phyloP scores from a whole-genome alignment of 2,113 vertebrate genomes.

The Mormyrus iriodes region DNA sequence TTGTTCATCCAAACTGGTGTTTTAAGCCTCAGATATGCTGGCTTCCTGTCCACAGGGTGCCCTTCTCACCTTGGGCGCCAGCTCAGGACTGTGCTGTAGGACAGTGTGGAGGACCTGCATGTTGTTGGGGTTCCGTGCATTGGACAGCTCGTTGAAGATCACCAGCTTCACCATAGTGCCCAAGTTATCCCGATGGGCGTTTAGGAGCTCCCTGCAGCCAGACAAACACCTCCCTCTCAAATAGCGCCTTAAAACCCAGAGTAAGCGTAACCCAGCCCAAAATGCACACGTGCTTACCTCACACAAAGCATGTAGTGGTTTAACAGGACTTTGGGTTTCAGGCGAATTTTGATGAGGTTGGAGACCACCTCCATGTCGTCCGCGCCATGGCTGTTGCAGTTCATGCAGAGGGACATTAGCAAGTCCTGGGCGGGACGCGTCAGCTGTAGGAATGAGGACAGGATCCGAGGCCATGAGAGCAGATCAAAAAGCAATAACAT shows the following conservation, averaged over 20 bases:
- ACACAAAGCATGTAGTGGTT: constrained; percentile 94
- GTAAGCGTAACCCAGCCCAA: too few species aligned
- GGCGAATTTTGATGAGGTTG: constrained; percentile 93
- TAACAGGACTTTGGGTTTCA: constrained; percentile 95
- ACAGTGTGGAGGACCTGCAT: constrained; percentile 94
- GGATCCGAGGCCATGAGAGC: neutral
- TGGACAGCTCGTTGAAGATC: constrained; percentile 94
- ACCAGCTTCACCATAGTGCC: constrained; percentile 93
- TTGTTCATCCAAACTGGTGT: neutral
- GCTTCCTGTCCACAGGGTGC: neutral
- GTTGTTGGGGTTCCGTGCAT: constrained; percentile 94
- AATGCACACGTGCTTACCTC: constrained; percentile 56
- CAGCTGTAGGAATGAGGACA: constrained; percentile 57
- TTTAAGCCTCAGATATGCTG: neutral
- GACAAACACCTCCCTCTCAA: neutral
- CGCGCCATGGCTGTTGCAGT: constrained; percentile 80
- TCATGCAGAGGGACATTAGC: constrained; percentile 95
- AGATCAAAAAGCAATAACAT: neutral
- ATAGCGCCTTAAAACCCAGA: neutral
- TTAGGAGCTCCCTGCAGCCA: constrained; percentile 79
- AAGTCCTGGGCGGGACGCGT: constrained; percentile 95
- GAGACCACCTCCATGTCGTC: constrained; percentile 96
- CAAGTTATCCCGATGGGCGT: constrained; percentile 87
- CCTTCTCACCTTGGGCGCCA: constrained; percentile 81
- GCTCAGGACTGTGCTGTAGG: constrained; percentile 88